A percentile compares a stretch with the other conserved stretches of the same genome.
phyloP scores from a whole-genome alignment of 2,888 invertebrate species.

The Heliconius cydno region DNA sequence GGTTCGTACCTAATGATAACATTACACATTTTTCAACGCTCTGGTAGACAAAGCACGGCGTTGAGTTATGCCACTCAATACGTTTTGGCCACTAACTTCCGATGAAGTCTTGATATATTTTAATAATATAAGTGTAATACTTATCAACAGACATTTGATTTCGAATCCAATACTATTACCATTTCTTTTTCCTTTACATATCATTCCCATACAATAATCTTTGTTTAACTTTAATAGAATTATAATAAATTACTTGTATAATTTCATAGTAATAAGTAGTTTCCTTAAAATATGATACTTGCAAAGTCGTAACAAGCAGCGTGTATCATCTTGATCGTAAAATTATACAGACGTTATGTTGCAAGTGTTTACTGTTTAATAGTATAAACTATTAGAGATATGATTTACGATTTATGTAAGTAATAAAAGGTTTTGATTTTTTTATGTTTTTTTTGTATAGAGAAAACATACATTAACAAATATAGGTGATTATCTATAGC shows the following conservation, averaged over 20 bases:
- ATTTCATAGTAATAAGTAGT: conserved; percentile 17
- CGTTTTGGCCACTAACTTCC: no score
- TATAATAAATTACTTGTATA: background rate
- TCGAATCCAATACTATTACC: no score
- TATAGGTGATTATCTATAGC: background rate
- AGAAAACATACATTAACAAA: background rate
- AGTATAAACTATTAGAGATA: conserved; percentile 9
- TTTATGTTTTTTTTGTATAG: background rate
- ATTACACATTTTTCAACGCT: no score
- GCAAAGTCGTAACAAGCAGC: conserved; percentile 20
- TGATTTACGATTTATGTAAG: background rate
- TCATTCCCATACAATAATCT: no score
- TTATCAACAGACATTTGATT: no score
- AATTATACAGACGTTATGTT: background rate
- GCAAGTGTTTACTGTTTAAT: conserved; percentile 8
- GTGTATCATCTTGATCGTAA: conserved; percentile 28
- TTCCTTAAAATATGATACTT: conserved; percentile 28
- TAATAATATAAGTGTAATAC: no score
- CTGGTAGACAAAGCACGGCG: no score
- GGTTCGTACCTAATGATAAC: no score
- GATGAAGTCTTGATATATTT: no score
- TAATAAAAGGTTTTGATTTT: background rate
- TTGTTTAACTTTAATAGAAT: no score
- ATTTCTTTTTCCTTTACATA: no score
- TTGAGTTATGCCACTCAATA: no score